phyloP scores from a whole-genome alignment of 1,140 invertebrate genomes.

The Akabosia matsudoensis region DNA sequence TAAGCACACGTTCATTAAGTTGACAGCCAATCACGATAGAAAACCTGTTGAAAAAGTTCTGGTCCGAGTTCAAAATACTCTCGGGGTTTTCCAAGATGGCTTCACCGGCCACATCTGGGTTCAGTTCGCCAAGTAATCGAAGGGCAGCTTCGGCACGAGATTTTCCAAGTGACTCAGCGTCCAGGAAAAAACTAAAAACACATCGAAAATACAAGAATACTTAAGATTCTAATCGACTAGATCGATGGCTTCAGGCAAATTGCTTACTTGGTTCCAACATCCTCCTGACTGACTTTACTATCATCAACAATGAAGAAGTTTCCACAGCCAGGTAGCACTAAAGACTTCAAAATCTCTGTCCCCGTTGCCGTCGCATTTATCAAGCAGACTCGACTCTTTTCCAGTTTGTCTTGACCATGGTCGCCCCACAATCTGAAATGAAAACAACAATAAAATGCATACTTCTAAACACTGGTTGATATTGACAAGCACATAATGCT shows the following conservation, averaged over 20 bases:
- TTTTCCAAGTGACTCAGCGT: constrained; percentile 71
- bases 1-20: constrained; percentile 73
- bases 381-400: constrained; percentile 84
- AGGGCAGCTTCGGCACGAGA: constrained; percentile 79
- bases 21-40: constrained; percentile 82
- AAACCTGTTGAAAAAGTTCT: constrained; percentile 84
- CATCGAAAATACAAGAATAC: constrained; percentile 34
- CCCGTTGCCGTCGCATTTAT: constrained; percentile 92
- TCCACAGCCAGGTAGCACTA: constrained; percentile 90
- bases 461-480: not conserved
- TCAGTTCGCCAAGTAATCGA: constrained; percentile 81
- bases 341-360: constrained; percentile 90
- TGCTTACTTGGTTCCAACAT: constrained; percentile 84
- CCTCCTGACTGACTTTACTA: constrained; percentile 77
- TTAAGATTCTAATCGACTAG: not conserved
- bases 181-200: constrained; percentile 77
- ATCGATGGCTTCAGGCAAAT: not conserved
- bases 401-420: constrained; percentile 85
- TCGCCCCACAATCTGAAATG: constrained; percentile 86
- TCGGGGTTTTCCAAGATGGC: constrained; percentile 85
- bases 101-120: constrained; percentile 87
- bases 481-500: not conserved
- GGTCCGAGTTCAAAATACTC: constrained; percentile 76
- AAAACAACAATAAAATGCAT: not conserved
- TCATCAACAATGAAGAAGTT: constrained; percentile 95